A percentile compares a stretch with the other conserved stretches of the same genome.
Conservation (phyloP, 2,113 vertebrate species). For the Micromys minutus region DNA sequence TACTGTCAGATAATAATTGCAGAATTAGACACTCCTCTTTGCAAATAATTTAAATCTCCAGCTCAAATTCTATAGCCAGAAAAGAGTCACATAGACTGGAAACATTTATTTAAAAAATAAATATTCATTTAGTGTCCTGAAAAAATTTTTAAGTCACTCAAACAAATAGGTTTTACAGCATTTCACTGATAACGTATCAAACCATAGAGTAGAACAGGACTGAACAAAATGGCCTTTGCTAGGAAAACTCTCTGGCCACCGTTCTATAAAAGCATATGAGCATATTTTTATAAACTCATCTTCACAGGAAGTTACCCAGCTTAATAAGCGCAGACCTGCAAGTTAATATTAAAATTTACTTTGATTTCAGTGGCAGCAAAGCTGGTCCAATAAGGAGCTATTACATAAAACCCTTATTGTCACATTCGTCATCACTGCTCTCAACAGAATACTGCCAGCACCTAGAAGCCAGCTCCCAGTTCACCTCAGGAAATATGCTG, state of each 20-base stretch:
- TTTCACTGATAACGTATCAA: conserved; percentile 65
- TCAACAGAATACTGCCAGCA: conserved; percentile 63
- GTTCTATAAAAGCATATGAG: conserved; percentile 71
- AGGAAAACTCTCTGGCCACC: conserved; percentile 58
- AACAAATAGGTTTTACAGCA: conserved; percentile 56
- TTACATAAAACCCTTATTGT: conserved; percentile 77
- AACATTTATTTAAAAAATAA: conserved; percentile 27
- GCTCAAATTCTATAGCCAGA: conserved; percentile 53
- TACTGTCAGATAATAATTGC: background rate
- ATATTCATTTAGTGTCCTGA: conserved; percentile 61
- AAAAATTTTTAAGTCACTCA: conserved; percentile 64
- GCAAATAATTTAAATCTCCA: conserved; percentile 57
- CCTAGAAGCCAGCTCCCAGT: conserved; percentile 62
- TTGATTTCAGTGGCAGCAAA: conserved; percentile 75
- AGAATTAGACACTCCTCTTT: background rate
- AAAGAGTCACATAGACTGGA: conserved; percentile 50
- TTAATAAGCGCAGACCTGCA: conserved; percentile 76
- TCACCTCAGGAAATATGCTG: conserved; percentile 68
- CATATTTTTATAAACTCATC: conserved; percentile 74
- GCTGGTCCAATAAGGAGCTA: conserved; percentile 74
- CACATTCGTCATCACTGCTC: conserved; percentile 66
- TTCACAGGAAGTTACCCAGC: conserved; percentile 78
- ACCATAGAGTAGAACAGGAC: conserved; percentile 43
- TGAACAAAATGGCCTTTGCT: conserved; percentile 63
- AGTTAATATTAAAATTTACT: conserved; percentile 81